Evolutionary conservation across 2,888 invertebrate species (phyloP).

Genomic region (Folsomia manolachei): DNA sequence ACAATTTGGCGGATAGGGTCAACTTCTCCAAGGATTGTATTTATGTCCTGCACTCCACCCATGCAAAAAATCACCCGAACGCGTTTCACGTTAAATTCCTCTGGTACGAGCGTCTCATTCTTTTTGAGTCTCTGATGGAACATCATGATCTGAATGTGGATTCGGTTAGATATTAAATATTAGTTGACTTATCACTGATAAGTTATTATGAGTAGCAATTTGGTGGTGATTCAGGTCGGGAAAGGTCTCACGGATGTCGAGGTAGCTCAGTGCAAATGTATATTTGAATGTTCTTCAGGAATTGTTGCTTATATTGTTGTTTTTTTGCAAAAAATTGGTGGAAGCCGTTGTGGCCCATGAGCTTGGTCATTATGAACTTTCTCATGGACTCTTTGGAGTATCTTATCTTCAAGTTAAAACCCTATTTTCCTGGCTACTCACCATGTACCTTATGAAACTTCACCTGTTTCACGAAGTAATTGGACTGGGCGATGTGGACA

Average conservation of each 20-base stretch:
- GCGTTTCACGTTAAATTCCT: conserved; percentile 27
- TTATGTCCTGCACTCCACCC: not conserved
- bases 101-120: conserved; percentile 9
- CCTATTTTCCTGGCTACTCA: not conserved
- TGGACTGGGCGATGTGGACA: not conserved
- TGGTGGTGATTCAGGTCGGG: too few relatives aligned
- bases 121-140: conserved; percentile 7
- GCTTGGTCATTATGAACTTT: conserved; percentile 21
- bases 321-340: too few relatives aligned
- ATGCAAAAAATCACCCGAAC: conserved; percentile 3
- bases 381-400: not conserved
- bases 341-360: conserved; percentile 26
- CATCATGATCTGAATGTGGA: not conserved
- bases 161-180: too few relatives aligned
- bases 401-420: conserved; percentile 12
- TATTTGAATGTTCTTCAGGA: too few relatives aligned
- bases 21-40: conserved; percentile 16
- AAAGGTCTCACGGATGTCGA: too few relatives aligned
- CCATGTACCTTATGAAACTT: not conserved
- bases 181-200: too few relatives aligned
- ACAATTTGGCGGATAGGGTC: conserved; percentile 18
- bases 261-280: not conserved
- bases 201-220: too few relatives aligned
- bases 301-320: not conserved
- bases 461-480: not conserved